Evolutionary conservation across 2,797 vertebrate genomes (phyloP).

Genomic region (Bryconaethiops microstoma): DNA sequence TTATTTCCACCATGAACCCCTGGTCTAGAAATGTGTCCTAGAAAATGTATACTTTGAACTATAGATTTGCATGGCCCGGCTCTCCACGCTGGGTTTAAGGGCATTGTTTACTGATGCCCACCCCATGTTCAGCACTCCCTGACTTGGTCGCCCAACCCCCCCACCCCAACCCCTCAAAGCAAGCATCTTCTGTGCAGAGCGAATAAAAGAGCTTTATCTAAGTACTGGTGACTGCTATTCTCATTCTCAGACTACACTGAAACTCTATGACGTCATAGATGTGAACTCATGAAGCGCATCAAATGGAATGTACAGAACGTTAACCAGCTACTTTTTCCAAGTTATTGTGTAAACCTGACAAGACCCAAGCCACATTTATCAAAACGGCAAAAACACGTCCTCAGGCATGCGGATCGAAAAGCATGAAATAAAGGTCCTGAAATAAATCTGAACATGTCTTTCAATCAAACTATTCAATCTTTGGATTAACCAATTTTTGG

Average conservation of each 20-base stretch:
- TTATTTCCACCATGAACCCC: too few species aligned
- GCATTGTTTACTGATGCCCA: conserved; percentile 24
- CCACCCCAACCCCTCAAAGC: too few species aligned
- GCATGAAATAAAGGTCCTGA: not conserved
- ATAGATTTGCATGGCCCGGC: not conserved
- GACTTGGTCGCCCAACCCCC: conserved; percentile 5
- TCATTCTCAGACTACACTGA: conserved; percentile 1
- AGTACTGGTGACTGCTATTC: conserved; percentile 2
- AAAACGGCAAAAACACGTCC: not conserved
- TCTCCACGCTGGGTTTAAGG: not conserved
- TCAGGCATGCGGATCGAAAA: not conserved
- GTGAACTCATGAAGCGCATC: not conserved
- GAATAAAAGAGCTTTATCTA: conserved; percentile 34
- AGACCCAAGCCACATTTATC: too few species aligned
- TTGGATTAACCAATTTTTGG: not conserved
- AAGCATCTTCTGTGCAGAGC: too few species aligned
- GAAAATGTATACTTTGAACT: not conserved
- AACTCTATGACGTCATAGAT: conserved; percentile 1
- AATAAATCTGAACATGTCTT: too few species aligned
- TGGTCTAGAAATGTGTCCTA: not conserved
- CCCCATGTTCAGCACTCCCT: not conserved
- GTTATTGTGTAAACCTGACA: not conserved
- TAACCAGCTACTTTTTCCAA: too few species aligned
- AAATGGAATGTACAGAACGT: not conserved
- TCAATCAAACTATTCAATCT: not conserved